Evolutionary conservation across 2,888 invertebrate genomes (phyloP), one percentile per base, ranked within the genome.

Genomic region (Teleogryllus oceanicus): DNA sequence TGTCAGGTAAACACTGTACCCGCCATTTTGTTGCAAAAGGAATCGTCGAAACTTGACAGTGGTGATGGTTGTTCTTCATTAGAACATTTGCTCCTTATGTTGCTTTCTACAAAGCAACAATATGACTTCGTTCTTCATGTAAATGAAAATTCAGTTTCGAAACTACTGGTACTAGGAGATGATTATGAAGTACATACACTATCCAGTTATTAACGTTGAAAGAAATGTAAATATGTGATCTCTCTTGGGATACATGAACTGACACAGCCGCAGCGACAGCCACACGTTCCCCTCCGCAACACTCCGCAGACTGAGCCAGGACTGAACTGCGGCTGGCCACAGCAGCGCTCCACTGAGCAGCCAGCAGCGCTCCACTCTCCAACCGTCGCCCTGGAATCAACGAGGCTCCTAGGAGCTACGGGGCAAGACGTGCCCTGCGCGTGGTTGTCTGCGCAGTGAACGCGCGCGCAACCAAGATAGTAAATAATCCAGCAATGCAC

Each of bases 331-430:
- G 62, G 62, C 62, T 18, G 62, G 62, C 13, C 62, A 62, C 62
- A 62, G n/a, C 62, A 18, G 62, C 62, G n/a, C n/a, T n/a, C n/a
- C 62, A 62, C 62, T 62, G 62, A 62, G 62, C 62, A 13, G 62
- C 62, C 13, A 62, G 62, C 62, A 13, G 62, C 62, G n/a, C 62
- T 62, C 62, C 62, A n/a, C 62, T 62, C 62, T 62, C 62, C 62
- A 62, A 62, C n/a, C 62, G 62, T 62, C 62, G 62, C 62, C 62
- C 62, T 62, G 62, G 62, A 62, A 62, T 62, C 62, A 62, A 62
- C 62, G 62, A 62, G 62, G 62, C 62, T 62, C n/a, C 62, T 62
- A 62, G 16, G 62, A n/a, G n/a, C 16, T n/a, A 18, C 16, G 3
- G 62, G 62, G 62, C 62, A n/a, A n/a, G 62, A 62, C 16, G 62